Conservation (phyloP, 2,113 vertebrate species). For the Steatornis caripensis region DNA sequence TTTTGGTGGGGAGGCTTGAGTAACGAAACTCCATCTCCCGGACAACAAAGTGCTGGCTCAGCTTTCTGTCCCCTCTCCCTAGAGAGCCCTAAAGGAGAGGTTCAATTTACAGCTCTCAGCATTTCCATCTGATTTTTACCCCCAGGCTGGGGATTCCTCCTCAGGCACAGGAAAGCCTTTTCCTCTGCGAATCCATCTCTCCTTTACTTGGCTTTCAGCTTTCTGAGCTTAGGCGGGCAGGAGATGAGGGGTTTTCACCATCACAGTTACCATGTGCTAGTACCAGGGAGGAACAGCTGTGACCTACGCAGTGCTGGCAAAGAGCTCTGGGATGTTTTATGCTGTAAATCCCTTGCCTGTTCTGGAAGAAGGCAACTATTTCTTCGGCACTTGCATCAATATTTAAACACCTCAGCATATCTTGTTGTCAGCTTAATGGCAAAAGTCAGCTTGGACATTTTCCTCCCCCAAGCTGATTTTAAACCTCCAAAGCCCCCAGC, state of each 20-base stretch:
- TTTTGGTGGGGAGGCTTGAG: neutral
- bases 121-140: neutral
- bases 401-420: conserved; percentile 10
- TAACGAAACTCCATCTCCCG: neutral
- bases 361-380: neutral
- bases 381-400: conserved; percentile 19
- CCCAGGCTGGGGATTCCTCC: neutral
- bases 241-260: neutral
- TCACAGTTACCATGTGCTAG: neutral
- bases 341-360: neutral
- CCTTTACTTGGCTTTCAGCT: neutral
- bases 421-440: neutral
- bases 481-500: neutral
- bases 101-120: neutral
- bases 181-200: neutral
- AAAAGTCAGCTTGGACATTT: neutral
- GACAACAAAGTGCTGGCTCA: neutral
- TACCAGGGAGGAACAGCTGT: neutral
- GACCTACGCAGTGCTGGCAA: neutral
- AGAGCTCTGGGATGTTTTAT: neutral
- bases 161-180: neutral
- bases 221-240: neutral
- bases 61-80: neutral
- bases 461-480: neutral
- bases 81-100: neutral